Conservation (phyloP, 2,113 vertebrate species). For the Elanus axillaris region DNA sequence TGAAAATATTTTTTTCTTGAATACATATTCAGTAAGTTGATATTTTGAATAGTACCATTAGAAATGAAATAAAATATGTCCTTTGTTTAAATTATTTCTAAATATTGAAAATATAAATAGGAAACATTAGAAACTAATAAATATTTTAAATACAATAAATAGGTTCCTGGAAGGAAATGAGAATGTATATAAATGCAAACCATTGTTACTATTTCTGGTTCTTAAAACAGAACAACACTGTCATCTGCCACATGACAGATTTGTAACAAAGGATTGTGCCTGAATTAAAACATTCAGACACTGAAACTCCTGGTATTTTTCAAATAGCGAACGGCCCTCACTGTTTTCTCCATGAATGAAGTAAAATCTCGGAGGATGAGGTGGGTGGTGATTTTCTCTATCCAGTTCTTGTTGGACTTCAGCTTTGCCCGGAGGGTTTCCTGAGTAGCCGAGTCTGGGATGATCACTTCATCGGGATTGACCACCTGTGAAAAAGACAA, state of each 20-base stretch:
- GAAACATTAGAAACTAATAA: conserved; percentile 58
- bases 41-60: neutral
- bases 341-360: conserved; percentile 73
- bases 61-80: neutral
- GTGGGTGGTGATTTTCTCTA: conserved; percentile 60
- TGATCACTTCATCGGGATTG: neutral
- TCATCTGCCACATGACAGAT: conserved; percentile 63
- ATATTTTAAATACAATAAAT: conserved; percentile 74
- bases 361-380: conserved; percentile 75
- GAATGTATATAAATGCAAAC: conserved; percentile 42
- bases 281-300: conserved; percentile 57
- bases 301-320: conserved; percentile 2
- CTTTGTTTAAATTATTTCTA: conserved; percentile 41
- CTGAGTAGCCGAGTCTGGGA: conserved; percentile 18
- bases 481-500: conserved; percentile 68
- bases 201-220: conserved; percentile 63
- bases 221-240: conserved; percentile 75
- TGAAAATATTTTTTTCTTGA: neutral
- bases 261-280: conserved; percentile 42
- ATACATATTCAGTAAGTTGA: conserved; percentile 14
- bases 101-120: conserved; percentile 48
- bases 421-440: conserved; percentile 44
- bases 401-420: conserved; percentile 51
- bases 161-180: conserved; percentile 26
- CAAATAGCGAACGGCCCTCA: conserved; percentile 59